phyloP scores from a whole-genome alignment of 2,113 vertebrate genomes.

The Pogona vitticeps region DNA sequence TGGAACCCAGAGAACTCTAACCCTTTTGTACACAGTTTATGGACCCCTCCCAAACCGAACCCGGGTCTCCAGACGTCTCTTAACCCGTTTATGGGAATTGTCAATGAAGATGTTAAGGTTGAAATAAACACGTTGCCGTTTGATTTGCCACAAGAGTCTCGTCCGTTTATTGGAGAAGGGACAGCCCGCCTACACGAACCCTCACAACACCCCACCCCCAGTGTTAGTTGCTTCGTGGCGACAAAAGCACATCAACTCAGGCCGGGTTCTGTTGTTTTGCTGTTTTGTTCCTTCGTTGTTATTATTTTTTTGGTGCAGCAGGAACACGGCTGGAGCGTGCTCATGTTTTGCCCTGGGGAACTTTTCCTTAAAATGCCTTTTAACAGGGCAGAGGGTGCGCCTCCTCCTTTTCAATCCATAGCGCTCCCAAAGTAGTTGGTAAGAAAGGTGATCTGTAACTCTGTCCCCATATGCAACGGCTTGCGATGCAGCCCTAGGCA shows the following conservation, averaged over 20 bases:
- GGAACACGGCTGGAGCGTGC: not conserved
- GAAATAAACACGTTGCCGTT: no score
- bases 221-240: not conserved
- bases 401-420: not conserved
- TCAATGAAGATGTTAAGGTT: no score
- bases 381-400: not conserved
- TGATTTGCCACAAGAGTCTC: no score
- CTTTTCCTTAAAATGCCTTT: not conserved
- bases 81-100: no score
- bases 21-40: no score
- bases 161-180: no score
- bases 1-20: no score
- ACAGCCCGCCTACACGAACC: no score
- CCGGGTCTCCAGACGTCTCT: no score
- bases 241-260: not conserved
- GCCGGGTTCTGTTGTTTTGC: not conserved
- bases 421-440: not conserved
- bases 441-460: not conserved
- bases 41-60: no score
- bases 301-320: not conserved
- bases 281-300: not conserved
- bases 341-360: conserved; percentile 10
- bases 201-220: no score
- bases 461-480: not conserved
- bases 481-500: not conserved